Evolutionary conservation across 2,888 invertebrate genomes (phyloP), one percentile per base, ranked within the genome.

Genomic region (Acrobasis repandana): DNA sequence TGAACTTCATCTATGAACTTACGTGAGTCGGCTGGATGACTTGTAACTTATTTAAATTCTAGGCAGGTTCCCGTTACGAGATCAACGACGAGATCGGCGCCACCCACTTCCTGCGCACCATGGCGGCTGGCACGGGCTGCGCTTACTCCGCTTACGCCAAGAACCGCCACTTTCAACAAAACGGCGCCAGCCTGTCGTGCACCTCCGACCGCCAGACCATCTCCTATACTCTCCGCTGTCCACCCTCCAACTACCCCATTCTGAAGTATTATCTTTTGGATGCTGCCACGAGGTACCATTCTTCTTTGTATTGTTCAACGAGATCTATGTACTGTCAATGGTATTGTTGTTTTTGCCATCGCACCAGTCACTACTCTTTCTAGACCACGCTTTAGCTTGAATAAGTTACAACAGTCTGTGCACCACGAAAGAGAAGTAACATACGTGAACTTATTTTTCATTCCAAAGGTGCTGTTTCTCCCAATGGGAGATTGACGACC

Each of bases 21-120:
- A n/a, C n/a, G n/a, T n/a, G n/a, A n/a, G n/a, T n/a, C n/a, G n/a
- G n/a, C n/a, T n/a, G n/a, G 20, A 4, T 4, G 20, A 2, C 2
- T 20, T 20, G 11, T n/a, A 11, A n/a, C 2, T 33, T 28, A n/a
- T 14, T 52, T 33, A 4, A 54, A 9, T 38, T 36, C 1, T 95
- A 97, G 82, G 96, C 95, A 75, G 98, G 99, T 14, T 94, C 98
- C 10, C 95, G 98, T 14, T 95, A 96, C 84, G 99, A 99, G 86
- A 86, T 88, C 0, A 93, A 94, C 20, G 95, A 95, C 1, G 95
- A 94, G 62, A 88, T 94, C 63, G 99, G 99, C 18, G 93, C 95
- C 0, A 90, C 95, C 2, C 98, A 99, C 87, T 90, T 96, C 71
- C 79, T 99, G 20, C 94, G 98, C 59, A 93, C 95, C 58, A 93